These are phyloP conservation scores for Saccopteryx leptura DNA, from an alignment of 2,113 vertebrate species.

Conservation along the genomic window DNA sequence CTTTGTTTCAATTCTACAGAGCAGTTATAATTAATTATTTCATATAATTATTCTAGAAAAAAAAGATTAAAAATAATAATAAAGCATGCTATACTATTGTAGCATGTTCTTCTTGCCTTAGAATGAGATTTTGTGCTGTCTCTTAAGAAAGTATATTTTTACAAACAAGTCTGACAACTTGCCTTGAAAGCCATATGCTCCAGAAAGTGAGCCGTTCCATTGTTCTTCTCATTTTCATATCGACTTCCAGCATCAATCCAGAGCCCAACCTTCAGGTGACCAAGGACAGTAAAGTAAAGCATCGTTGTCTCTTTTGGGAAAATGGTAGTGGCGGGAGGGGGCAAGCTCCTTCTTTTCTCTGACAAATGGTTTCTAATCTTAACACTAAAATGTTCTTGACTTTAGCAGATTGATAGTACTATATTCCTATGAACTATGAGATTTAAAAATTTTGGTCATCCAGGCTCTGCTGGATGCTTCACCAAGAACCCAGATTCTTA, in stretches of 20 bases:
- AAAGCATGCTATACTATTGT: neutral
- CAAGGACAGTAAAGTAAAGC: conserved; percentile 41
- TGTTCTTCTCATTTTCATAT: conserved; percentile 98
- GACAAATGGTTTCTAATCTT: conserved; percentile 9
- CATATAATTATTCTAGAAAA: neutral
- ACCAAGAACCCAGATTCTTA: neutral
- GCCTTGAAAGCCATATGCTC: conserved; percentile 99
- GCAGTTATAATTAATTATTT: conserved; percentile 34
- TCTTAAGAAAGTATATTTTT: neutral
- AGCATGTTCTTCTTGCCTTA: neutral
- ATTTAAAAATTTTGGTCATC: neutral
- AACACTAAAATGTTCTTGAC: conserved; percentile 1
- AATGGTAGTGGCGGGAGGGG: fast-evolving
- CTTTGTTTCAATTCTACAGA: conserved; percentile 40
- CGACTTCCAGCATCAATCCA: conserved; percentile 99
- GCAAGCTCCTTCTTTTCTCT: neutral
- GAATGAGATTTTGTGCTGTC: neutral
- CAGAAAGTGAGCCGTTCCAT: conserved; percentile 98
- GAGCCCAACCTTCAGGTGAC: conserved; percentile 93
- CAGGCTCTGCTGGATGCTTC: neutral
- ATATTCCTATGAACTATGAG: neutral
- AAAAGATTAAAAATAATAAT: neutral
- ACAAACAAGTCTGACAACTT: conserved; percentile 67
- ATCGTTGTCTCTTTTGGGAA: neutral
- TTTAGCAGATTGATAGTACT: neutral